Conservation (phyloP, 2,113 vertebrate species). For the Verasper variegatus region DNA sequence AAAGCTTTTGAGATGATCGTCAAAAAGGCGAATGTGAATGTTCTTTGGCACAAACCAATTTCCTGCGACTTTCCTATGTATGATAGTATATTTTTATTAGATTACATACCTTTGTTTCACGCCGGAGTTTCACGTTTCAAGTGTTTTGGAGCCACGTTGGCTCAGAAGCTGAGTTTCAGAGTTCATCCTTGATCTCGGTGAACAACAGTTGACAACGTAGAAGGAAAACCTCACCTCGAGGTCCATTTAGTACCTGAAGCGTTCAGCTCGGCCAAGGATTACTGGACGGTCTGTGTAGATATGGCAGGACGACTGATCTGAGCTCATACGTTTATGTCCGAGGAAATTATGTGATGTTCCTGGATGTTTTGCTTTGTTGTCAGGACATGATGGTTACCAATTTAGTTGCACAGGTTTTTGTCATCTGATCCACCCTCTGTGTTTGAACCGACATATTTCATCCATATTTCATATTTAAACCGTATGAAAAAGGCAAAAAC, state of each 20-base stretch:
- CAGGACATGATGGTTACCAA: constrained; percentile 15
- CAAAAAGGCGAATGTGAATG: not conserved
- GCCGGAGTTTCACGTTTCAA: not conserved
- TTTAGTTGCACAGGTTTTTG: constrained; percentile 35
- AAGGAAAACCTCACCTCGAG: not conserved
- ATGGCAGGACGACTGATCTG: not conserved
- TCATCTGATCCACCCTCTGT: constrained; percentile 52
- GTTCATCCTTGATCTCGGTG: not conserved
- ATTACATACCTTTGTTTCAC: not conserved
- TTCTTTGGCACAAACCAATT: not conserved
- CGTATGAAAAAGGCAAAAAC: constrained; percentile 55
- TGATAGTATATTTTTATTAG: not conserved
- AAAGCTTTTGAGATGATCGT: not conserved
- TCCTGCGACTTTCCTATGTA: not conserved
- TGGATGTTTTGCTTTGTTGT: constrained; percentile 30
- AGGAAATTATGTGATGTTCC: not conserved
- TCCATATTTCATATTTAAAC: constrained; percentile 4
- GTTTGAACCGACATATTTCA: constrained; percentile 61
- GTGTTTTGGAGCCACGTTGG: not conserved
- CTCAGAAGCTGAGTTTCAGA: not conserved
- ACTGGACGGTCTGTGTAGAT: not conserved
- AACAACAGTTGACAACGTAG: not conserved
- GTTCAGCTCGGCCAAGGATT: not conserved
- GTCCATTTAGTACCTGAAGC: not conserved
- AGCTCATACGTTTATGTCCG: not conserved